Percentiles rank a stretch among this genome's conserved stretches.
Conservation (phyloP, 2,113 vertebrate genomes). For the Sakesphorus luctuosus region DNA sequence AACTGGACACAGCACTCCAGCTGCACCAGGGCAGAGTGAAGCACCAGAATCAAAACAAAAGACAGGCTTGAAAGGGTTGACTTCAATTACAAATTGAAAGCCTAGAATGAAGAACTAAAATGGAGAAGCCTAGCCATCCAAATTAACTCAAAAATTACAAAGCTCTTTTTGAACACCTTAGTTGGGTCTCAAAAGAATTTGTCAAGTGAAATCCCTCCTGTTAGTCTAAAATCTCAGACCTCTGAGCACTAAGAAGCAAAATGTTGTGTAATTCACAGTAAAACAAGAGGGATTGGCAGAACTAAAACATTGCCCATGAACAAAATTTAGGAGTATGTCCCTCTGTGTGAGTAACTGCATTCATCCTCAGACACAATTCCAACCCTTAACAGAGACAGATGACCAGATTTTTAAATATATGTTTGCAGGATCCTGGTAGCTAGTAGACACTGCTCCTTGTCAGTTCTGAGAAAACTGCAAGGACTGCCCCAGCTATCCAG, state of each 20-base stretch:
- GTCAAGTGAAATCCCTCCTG: neutral
- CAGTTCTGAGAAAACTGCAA: neutral
- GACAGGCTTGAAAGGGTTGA: neutral
- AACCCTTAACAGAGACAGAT: neutral
- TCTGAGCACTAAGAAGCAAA: neutral
- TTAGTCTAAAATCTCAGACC: neutral
- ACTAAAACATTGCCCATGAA: neutral
- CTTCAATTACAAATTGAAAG: neutral
- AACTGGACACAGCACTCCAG: neutral
- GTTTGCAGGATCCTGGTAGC: fast-evolving
- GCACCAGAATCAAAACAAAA: neutral
- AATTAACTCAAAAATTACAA: neutral
- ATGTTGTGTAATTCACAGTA: neutral
- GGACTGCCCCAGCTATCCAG: neutral
- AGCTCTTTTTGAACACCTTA: neutral
- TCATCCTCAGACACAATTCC: neutral
- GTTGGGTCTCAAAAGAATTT: neutral
- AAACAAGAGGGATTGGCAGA: neutral
- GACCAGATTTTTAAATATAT: neutral
- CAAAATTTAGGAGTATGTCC: neutral
- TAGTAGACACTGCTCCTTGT: neutral
- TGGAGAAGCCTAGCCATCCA: neutral
- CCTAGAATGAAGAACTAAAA: neutral
- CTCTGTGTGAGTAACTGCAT: fast-evolving
- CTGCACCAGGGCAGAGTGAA: neutral